Evolutionary conservation across 2,797 vertebrate genomes (phyloP), one percentile per base, ranked within the genome.

Genomic region (Periophthalmus magnuspinnatus): DNA sequence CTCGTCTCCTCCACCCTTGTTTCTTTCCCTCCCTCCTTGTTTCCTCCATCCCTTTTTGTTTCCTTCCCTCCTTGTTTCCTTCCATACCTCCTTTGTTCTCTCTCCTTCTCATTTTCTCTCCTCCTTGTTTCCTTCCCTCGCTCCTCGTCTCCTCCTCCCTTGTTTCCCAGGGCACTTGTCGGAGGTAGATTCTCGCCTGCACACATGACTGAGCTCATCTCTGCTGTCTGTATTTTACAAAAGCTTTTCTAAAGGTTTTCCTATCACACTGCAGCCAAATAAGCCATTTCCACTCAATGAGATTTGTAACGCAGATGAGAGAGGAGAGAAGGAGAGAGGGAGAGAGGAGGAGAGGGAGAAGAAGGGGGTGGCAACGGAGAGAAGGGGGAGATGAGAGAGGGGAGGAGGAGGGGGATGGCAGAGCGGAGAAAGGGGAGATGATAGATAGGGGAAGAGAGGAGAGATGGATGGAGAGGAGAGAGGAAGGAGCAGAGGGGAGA

Each of bases 221-320:
- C 63, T 10, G 4, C n/a, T 22, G 10, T 67, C 45, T 36, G 48
- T 45, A 13, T 59, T 45, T 77, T 52, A 59, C 24, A 48, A 59
- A n/a, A 63, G 52, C 63, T 21, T 78, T 72, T 77, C 63, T 54
- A 71, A 70, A 57, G 21, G 16, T 69, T 71, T 75, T 47, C 70
- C 71, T 71, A 68, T 81, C 75, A 24, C 58, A 74, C 69, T n/a
- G 33, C 60, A 52, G 68, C 24, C 52, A 67, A 71, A 78, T 70
- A 54, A 1, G 67, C 75, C 22, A 63, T 62, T 73, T 74, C 32
- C 47, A 34, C 22, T 78, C 65, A 71, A 33, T 28, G 58, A 76
- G 62, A 80, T 69, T 34, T 64, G 41, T 64, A 66, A 77, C 68
- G 69, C 48, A 59, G 61, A 47, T 54, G 52, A 54, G 52, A 48